Evolutionary conservation across 2,797 vertebrate genomes (phyloP).

Genomic region (Bradypus variegatus): DNA sequence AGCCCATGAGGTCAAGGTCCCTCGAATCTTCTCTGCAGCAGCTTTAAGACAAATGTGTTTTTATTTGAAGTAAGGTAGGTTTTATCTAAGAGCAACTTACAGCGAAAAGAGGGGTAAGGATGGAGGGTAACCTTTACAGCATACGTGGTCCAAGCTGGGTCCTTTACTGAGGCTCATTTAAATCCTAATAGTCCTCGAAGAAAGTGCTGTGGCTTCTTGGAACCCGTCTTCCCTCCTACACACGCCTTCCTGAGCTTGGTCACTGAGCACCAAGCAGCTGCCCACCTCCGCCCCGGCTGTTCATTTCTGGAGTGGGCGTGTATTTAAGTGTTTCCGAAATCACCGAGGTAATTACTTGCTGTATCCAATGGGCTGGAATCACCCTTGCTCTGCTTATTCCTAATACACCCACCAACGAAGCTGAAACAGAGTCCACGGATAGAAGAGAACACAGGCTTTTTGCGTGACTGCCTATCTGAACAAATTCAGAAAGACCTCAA

Average conservation of each 20-base stretch:
- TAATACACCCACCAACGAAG: constrained; percentile 37
- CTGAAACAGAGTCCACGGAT: background rate
- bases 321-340: constrained; percentile 11
- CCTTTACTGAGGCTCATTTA: background rate
- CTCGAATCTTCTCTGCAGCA: background rate
- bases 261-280: background rate
- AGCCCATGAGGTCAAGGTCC: too few relatives aligned
- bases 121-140: background rate
- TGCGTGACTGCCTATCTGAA: constrained; percentile 21
- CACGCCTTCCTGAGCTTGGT: background rate
- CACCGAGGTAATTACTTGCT: constrained; percentile 15
- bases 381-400: constrained; percentile 28
- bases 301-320: constrained; percentile 13
- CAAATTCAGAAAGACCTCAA: background rate
- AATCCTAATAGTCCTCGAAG: background rate
- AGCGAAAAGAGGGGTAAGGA: background rate
- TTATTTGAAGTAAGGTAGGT: constrained; percentile 2
- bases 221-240: background rate
- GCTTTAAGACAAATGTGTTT: background rate
- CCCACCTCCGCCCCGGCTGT: background rate
- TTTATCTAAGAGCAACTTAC: background rate
- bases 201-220: background rate
- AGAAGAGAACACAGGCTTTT: background rate
- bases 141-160: background rate
- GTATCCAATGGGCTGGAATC: constrained; percentile 35